These are phyloP conservation scores for Epicauta chinensis DNA, from an alignment of 1,140 invertebrate species.

Conservation along the genomic window DNA sequence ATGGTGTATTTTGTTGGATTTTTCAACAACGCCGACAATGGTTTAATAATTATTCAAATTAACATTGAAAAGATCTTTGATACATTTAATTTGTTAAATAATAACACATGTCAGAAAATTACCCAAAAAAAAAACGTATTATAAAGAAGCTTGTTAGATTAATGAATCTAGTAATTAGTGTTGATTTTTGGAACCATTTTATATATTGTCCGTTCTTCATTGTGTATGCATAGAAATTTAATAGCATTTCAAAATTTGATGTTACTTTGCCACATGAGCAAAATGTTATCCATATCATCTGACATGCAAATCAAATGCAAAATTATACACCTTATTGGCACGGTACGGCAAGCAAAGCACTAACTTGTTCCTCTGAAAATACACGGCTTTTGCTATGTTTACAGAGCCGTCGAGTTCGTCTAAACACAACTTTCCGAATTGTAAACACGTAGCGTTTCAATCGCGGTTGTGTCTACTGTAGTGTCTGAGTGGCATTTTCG, in stretches of 20 bases:
- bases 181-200: too few relatives aligned
- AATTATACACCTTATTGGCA: slow-evolving; percentile 41
- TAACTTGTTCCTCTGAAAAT: slow-evolving; percentile 23
- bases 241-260: slow-evolving; percentile 38
- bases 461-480: slow-evolving; percentile 21
- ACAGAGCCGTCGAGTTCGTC: slow-evolving; percentile 18
- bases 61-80: too few relatives aligned
- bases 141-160: too few relatives aligned
- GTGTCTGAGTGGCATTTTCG: slow-evolving; percentile 12
- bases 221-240: slow-evolving; percentile 41
- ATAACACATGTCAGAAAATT: too few relatives aligned
- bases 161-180: too few relatives aligned
- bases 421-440: slow-evolving; percentile 23
- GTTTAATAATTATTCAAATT: too few relatives aligned
- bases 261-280: slow-evolving; percentile 35
- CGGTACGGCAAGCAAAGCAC: slow-evolving; percentile 18
- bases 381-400: slow-evolving; percentile 22
- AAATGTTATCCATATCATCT: slow-evolving; percentile 41
- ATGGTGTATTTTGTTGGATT: too few relatives aligned
- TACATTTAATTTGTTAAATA: too few relatives aligned
- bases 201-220: slow-evolving; percentile 31
- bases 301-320: slow-evolving; percentile 41
- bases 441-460: slow-evolving; percentile 22
- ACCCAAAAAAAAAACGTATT: too few relatives aligned
- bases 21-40: too few relatives aligned